Percentiles rank a stretch among this genome's conserved stretches.
Evolutionary conservation across 2,797 vertebrate species (phyloP).

Genomic region (Rousettus madagascariensis): DNA sequence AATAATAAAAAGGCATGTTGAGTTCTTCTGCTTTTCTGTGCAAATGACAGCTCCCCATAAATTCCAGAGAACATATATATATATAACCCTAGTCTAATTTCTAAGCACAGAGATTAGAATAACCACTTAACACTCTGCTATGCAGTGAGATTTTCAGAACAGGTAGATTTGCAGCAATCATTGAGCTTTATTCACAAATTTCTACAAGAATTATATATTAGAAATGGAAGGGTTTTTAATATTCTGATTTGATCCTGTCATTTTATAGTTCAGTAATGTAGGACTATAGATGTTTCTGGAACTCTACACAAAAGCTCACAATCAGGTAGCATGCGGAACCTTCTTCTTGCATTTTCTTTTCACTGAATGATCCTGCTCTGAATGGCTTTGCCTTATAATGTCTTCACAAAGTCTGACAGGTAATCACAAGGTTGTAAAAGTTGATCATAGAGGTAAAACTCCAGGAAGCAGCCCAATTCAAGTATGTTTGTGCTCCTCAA

Average conservation of each 20-base stretch:
- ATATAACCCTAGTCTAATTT: not conserved
- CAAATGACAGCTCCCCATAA: not conserved
- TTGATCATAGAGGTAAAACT: not conserved
- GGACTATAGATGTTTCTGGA: not conserved
- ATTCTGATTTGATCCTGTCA: not conserved
- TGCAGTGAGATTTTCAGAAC: not conserved
- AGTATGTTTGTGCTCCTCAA: not conserved
- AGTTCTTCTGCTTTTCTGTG: not conserved
- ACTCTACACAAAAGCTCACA: not conserved
- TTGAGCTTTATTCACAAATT: not conserved
- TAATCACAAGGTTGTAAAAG: not conserved
- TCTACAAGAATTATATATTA: not conserved
- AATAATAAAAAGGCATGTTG: not conserved
- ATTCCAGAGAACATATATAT: not conserved
- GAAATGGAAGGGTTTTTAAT: not conserved
- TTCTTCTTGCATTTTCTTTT: not conserved
- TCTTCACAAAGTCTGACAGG: too few species aligned
- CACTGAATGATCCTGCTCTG: accelerated
- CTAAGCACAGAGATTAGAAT: not conserved
- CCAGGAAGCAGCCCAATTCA: not conserved
- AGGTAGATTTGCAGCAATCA: not conserved
- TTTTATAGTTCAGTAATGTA: not conserved
- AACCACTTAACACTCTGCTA: not conserved
- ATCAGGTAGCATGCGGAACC: not conserved
- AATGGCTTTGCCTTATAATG: not conserved